Evolutionary conservation across 2,797 vertebrate species (phyloP).

Genomic region (Poeciliopsis infans): DNA sequence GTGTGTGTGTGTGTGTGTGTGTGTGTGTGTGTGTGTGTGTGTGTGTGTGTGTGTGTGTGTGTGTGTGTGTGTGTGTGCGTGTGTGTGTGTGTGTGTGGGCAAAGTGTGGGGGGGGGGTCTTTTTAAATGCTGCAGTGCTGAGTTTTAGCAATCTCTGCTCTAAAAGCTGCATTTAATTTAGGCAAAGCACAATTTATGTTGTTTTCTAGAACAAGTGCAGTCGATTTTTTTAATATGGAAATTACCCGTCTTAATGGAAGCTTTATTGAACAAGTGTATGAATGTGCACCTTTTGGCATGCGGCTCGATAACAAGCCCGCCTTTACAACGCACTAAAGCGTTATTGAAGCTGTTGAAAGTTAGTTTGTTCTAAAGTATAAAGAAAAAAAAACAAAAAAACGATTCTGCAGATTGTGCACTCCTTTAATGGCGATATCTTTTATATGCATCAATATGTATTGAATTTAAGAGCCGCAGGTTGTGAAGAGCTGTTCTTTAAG

Average conservation of each 20-base stretch:
- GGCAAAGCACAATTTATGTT: conserved; percentile 36
- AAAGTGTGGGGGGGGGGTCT: background rate
- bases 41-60: background rate
- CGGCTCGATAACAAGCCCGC: conserved; percentile 16
- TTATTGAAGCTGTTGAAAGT: conserved; percentile 28
- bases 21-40: background rate
- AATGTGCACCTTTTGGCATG: conserved; percentile 35
- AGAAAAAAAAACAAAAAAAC: background rate
- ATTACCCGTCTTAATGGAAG: conserved; percentile 45
- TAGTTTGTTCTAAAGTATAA: conserved; percentile 13
- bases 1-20: too few species aligned
- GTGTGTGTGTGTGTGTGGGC: background rate
- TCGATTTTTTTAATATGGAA: conserved; percentile 43
- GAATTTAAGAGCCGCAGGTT: conserved; percentile 21
- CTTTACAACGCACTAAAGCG: conserved; percentile 37
- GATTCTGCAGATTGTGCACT: conserved; percentile 36
- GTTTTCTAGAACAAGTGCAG: conserved; percentile 43
- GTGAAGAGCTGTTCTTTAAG: background rate
- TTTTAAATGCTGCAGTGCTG: conserved; percentile 24
- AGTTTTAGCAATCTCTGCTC: conserved; percentile 29
- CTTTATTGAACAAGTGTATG: conserved; percentile 38
- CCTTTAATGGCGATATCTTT: conserved; percentile 19
- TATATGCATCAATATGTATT: conserved; percentile 11
- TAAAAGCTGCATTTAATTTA: conserved; percentile 29
- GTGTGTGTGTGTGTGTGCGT: background rate